These are phyloP conservation scores for Camponotus pennsylvanicus DNA, from an alignment of 1,140 invertebrate species.

Conservation along the genomic window DNA sequence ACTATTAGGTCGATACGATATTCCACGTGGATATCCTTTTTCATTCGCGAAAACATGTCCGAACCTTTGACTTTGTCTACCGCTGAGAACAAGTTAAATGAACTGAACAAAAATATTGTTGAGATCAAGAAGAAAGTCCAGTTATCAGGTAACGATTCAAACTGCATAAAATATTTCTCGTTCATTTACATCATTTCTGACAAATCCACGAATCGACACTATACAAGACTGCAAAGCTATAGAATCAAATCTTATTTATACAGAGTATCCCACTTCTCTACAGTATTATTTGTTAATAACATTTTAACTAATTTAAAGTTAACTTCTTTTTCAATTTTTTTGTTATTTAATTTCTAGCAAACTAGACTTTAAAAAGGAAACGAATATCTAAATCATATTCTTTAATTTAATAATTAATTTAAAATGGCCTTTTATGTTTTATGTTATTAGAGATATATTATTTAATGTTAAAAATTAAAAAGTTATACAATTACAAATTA, in stretches of 20 bases:
- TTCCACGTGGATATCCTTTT: not conserved
- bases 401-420: not conserved
- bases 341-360: not conserved
- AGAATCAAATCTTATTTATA: slow-evolving; percentile 21
- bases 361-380: not conserved
- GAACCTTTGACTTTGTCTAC: slow-evolving; percentile 72
- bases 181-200: slow-evolving; percentile 27
- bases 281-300: not conserved
- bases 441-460: not conserved
- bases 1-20: slow-evolving; percentile 75
- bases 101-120: slow-evolving; percentile 91
- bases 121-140: slow-evolving; percentile 94
- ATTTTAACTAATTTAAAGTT: not conserved
- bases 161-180: not conserved
- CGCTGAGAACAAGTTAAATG: slow-evolving; percentile 87
- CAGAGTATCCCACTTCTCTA: not conserved
- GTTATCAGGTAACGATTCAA: slow-evolving; percentile 88
- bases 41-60: slow-evolving; percentile 74
- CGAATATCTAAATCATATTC: not conserved
- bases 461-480: not conserved
- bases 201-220: not conserved
- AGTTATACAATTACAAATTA: not conserved
- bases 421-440: not conserved
- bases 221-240: not conserved
- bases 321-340: not conserved